Base-by-base conservation (phyloP, 2,888 invertebrate species). In the Isotomurus palustris region DNA sequence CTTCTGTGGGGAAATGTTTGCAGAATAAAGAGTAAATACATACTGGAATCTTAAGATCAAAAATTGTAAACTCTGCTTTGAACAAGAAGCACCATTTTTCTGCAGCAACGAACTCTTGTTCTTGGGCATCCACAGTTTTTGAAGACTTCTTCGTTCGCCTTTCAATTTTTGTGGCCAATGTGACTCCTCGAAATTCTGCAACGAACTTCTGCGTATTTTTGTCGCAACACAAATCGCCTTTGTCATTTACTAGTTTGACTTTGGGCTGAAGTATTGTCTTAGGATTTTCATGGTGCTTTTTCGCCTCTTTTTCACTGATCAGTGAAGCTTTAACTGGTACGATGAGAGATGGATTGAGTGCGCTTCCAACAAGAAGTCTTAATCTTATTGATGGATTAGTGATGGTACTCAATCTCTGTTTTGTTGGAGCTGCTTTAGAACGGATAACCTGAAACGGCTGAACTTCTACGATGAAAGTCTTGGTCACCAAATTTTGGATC, bases 51-150 rank as follows among this genome's bases (percentile, higher is more conserved):
- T 32, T 32, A 10, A 12, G 8, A 32, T 22, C 45, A 3, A 28
- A 45, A 5, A 56, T 25, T 21, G 17, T 48, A 19, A 60, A 48
- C 4, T 19, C 17, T 22, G 51, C 32, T 14, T 35, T 19, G 32
- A 61, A 61, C 17, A 49, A 58, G 19, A 61, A 54, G 21, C 51
- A 61, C 24, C 53, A 61, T 28, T 40, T 54, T 36, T 58, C 56
- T 27, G 50, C 53, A 2, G 58, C 54, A 3, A 55, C 58, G 12
- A 50, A 51, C 29, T 51, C 24, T 25, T 38, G 19, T 6, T 49
- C 19, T 38, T 38, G 5, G 5, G 6, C 38, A 22, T 43, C 43
- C 21, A 10, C 24, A 8, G 21, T 10, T 19, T 19, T 22, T 5
- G 43, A 10, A 6, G 3, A 10, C 6, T 24, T 3, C 14, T 43